phyloP scores from a whole-genome alignment of 1,140 invertebrate genomes.

The Ostrea denselamellosa region DNA sequence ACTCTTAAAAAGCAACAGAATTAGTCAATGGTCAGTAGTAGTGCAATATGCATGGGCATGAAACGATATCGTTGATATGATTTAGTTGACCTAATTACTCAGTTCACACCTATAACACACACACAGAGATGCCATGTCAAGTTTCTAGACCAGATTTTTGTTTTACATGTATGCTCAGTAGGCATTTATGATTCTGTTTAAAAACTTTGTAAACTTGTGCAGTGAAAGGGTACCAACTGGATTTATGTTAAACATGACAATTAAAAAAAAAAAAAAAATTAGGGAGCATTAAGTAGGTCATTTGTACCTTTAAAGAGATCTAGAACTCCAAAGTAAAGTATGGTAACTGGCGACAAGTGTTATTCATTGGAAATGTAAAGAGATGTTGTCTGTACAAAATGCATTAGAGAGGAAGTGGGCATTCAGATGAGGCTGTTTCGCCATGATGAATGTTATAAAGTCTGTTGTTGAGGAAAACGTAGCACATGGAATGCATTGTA shows the following conservation, averaged over 20 bases:
- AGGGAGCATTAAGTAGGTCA: not conserved
- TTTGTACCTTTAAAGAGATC: not conserved
- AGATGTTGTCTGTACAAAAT: no score
- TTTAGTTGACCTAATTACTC: not conserved
- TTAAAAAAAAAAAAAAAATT: not conserved
- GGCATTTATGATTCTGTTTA: no score
- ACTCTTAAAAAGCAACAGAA: not conserved
- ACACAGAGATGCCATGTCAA: constrained; percentile 26
- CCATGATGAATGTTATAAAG: no score
- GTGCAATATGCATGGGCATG: not conserved
- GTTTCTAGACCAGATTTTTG: not conserved
- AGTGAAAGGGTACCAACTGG: no score
- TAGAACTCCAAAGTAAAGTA: not conserved
- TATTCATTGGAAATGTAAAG: no score
- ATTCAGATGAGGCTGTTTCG: no score
- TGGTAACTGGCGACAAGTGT: no score
- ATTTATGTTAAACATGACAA: not conserved
- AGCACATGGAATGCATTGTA: no score
- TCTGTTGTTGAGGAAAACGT: no score
- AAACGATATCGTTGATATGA: not conserved
- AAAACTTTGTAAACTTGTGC: no score
- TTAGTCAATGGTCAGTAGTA: not conserved
- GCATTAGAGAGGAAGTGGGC: no score
- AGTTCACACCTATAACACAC: not conserved
- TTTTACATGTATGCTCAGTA: not conserved